Percentiles rank a stretch among this genome's conserved stretches.
phyloP scores from a whole-genome alignment of 2,113 vertebrate genomes.

The Pseudopodoces humilis region DNA sequence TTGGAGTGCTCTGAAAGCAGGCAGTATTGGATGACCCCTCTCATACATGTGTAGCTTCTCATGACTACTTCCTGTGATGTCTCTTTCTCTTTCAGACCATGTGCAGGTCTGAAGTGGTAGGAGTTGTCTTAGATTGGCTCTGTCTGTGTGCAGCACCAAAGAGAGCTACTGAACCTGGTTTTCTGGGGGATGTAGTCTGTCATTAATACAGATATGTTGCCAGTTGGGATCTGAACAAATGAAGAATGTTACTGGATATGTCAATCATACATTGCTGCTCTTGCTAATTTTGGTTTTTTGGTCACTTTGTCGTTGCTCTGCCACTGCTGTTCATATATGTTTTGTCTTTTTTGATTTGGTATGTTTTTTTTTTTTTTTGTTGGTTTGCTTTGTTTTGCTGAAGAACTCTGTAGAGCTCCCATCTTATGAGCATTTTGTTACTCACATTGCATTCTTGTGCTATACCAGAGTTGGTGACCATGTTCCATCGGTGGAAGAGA shows the following conservation, averaged over 20 bases:
- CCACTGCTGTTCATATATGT: neutral
- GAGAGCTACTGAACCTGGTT: neutral
- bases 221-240: neutral
- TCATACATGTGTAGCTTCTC: rapidly evolving
- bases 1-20: neutral
- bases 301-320: neutral
- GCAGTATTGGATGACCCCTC: neutral
- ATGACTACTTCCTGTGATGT: neutral
- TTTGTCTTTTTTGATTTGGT: neutral
- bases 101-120: neutral
- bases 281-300: neutral
- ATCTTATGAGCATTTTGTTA: slow-evolving; percentile 39
- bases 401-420: neutral
- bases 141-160: neutral
- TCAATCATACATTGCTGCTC: neutral
- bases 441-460: slow-evolving; percentile 79
- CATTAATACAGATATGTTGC: neutral
- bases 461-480: slow-evolving; percentile 81
- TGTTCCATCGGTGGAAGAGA: slow-evolving; percentile 77
- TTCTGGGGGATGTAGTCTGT: neutral
- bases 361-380: neutral
- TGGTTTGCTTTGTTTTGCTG: neutral
- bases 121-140: neutral
- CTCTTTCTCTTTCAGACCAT: neutral
- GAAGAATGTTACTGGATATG: neutral